Evolutionary conservation across 1,140 invertebrate species (phyloP).

Genomic region (Trichomalopsis sarcophagae): DNA sequence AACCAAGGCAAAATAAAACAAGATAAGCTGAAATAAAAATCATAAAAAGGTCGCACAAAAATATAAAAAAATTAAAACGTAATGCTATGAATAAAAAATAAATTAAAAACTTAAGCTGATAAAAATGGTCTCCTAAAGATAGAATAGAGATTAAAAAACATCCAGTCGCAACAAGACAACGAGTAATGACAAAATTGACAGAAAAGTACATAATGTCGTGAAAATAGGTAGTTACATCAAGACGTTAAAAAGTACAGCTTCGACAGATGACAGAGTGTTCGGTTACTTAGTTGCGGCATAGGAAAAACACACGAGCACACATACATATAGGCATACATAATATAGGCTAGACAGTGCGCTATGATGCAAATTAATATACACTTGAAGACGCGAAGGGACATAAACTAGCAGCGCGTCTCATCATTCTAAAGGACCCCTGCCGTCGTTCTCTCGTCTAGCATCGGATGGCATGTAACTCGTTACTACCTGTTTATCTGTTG

Average conservation of each 20-base stretch:
- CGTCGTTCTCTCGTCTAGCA: slow-evolving; percentile 19
- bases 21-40: slow-evolving; percentile 72
- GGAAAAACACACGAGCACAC: slow-evolving; percentile 17
- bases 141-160: slow-evolving; percentile 24
- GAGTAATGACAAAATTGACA: slow-evolving; percentile 27
- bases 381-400: neutral
- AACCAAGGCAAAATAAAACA: slow-evolving; percentile 79
- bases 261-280: neutral
- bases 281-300: neutral
- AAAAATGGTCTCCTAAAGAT: neutral
- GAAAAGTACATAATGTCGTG: slow-evolving; percentile 37
- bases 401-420: slow-evolving; percentile 27
- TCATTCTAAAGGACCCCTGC: neutral
- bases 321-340: neutral
- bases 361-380: slow-evolving; percentile 29
- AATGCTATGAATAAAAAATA: neutral
- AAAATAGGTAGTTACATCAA: slow-evolving; percentile 48
- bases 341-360: neutral
- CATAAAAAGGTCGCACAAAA: slow-evolving; percentile 60
- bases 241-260: neutral
- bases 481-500: slow-evolving; percentile 14
- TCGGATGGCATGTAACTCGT: neutral
- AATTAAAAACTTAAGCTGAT: neutral
- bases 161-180: neutral
- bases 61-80: neutral